Evolutionary conservation across 2,888 invertebrate genomes (phyloP).

Genomic region (Melanotus villosus): DNA sequence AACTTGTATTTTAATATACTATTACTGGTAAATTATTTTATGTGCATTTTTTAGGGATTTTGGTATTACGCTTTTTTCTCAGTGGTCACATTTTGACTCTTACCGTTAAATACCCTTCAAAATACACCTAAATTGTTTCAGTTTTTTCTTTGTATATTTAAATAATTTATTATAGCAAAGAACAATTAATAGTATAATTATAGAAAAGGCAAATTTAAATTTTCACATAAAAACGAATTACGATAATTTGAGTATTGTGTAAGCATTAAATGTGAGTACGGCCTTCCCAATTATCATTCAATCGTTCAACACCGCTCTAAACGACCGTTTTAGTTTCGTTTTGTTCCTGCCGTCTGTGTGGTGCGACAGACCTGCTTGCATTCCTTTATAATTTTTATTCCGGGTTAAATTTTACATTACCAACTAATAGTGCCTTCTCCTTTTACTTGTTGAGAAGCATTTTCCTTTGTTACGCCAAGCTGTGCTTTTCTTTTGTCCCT

Average conservation of each 20-base stretch:
- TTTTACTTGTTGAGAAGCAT: background rate
- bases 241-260: background rate
- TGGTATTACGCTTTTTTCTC: too few relatives aligned
- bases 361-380: slow-evolving; percentile 45
- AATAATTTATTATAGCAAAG: too few relatives aligned
- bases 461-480: background rate
- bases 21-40: too few relatives aligned
- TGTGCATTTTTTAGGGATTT: too few relatives aligned
- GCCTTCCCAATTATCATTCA: slow-evolving; percentile 39
- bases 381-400: slow-evolving; percentile 46
- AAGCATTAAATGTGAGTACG: background rate
- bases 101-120: too few relatives aligned
- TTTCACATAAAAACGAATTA: too few relatives aligned
- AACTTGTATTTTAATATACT: too few relatives aligned
- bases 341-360: slow-evolving; percentile 40
- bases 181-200: too few relatives aligned
- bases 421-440: slow-evolving; percentile 26
- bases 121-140: too few relatives aligned
- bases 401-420: slow-evolving; percentile 34
- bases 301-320: slow-evolving; percentile 43
- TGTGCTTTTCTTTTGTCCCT: background rate
- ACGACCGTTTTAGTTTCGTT: slow-evolving; percentile 42
- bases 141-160: too few relatives aligned
- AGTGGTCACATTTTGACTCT: too few relatives aligned
- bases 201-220: too few relatives aligned